Conservation (phyloP, 2,797 vertebrate genomes). For the Betta splendens region DNA sequence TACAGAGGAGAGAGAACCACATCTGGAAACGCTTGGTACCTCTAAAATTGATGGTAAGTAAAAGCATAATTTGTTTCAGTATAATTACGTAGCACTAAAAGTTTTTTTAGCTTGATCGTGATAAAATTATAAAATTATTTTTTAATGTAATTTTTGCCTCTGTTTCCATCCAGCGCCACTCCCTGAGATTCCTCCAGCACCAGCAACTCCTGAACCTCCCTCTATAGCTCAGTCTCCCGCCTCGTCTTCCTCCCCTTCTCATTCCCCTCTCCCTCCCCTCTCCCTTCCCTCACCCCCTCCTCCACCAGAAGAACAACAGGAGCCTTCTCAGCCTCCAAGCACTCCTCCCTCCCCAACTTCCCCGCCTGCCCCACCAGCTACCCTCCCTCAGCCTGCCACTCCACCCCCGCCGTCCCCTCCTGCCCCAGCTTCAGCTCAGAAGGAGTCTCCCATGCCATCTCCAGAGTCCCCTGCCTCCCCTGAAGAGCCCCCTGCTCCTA, state of each 20-base stretch:
- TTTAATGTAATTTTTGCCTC: too few species aligned
- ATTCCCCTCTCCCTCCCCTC: conserved; percentile 80
- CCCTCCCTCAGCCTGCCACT: conserved; percentile 79
- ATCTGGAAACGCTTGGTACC: conserved; percentile 73
- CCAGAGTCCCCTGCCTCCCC: conserved; percentile 83
- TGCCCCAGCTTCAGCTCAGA: conserved; percentile 68
- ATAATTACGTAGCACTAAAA: too few species aligned
- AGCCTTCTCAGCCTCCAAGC: conserved; percentile 57
- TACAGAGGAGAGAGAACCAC: conserved; percentile 68
- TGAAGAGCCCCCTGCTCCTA: conserved; percentile 83
- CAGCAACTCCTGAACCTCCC: conserved; percentile 65
- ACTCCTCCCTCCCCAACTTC: conserved; percentile 64
- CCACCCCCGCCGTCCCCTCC: conserved; percentile 59
- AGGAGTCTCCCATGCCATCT: conserved; percentile 72
- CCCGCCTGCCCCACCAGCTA: conserved; percentile 37
- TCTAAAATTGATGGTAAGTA: conserved; percentile 75
- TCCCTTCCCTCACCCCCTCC: conserved; percentile 73
- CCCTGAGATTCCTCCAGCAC: conserved; percentile 68
- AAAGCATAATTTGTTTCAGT: too few species aligned
- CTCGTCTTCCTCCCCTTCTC: conserved; percentile 76
- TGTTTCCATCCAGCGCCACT: conserved; percentile 66
- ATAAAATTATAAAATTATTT: too few species aligned
- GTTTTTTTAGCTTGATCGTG: too few species aligned
- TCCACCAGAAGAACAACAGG: conserved; percentile 64
- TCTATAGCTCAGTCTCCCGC: conserved; percentile 59